Conservation (phyloP, 1,140 invertebrate genomes). For the Camponotus floridanus region DNA sequence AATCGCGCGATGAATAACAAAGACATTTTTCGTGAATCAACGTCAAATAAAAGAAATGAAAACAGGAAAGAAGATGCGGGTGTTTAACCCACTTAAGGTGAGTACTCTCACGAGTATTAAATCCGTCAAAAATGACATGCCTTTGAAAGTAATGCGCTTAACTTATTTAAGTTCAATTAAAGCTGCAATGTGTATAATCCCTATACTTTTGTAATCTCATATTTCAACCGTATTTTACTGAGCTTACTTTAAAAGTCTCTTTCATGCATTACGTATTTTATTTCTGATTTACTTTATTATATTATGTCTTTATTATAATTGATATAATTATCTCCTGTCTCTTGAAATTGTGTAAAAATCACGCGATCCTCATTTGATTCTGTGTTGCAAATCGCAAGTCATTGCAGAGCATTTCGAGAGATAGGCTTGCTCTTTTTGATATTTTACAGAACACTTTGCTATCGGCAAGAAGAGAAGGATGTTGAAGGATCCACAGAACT, state of each 20-base stretch:
- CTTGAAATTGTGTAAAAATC: not conserved
- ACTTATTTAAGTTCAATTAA: constrained; percentile 27
- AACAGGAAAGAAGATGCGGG: not conserved
- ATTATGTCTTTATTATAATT: not conserved
- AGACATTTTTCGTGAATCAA: not conserved
- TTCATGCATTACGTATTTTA: not conserved
- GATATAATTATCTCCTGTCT: not conserved
- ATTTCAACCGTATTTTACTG: not conserved
- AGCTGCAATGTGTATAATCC: not conserved
- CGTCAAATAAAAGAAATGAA: not conserved
- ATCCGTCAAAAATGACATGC: not conserved
- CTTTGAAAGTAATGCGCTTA: constrained; percentile 27
- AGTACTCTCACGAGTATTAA: constrained; percentile 29
- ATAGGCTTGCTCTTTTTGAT: constrained; percentile 5
- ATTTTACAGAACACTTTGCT: constrained; percentile 3
- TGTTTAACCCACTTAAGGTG: not conserved
- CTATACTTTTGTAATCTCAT: not conserved
- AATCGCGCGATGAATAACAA: not conserved
- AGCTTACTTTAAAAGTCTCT: too few relatives aligned
- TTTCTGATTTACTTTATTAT: not conserved
- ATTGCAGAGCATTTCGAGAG: not conserved
- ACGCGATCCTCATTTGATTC: not conserved
- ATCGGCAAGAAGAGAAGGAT: constrained; percentile 26
- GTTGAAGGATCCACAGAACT: constrained; percentile 67
- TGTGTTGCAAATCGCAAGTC: not conserved